Evolutionary conservation across 2,888 invertebrate species (phyloP), one percentile per base, ranked within the genome.

Genomic region (Andrena fulva): DNA sequence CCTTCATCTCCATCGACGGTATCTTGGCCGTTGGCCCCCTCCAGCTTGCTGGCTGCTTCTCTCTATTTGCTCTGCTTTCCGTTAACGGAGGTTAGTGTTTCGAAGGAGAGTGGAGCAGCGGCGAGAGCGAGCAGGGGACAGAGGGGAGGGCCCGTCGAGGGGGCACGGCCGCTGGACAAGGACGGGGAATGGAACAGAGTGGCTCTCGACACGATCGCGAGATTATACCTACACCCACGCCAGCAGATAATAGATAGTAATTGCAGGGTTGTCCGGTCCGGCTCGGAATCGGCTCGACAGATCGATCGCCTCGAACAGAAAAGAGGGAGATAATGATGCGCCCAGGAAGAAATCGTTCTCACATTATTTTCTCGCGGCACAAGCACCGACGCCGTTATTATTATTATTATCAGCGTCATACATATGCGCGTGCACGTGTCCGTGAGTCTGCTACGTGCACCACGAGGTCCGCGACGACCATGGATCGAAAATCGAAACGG

Each of bases 331-430:
- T 91, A 91, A 93, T 92, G 92, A 93, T 91, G 91, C 90, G 90
- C 89, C 88, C 89, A 89, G 87, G 89, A 90, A 91, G 92, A 92
- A 92, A 92, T 92, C 91, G 92, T 93, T 93, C 93, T 93, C 93
- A 93, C 93, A 93, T 93, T 92, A 93, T 93, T 93, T 92, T 92
- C 92, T 92, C 92, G 92, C 93, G 89, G 90, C 88, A 89, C 88
- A 73, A 79, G 50, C 84, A 80, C 77, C 73, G 62, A 72, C 74
- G 74, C 70, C 73, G 48, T 86, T 84, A 80, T 85, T 85, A 73
- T 81, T 75, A 62, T 64, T 66, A 69, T 69, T 69, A 67, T 80
- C 82, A 80, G 85, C 85, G 77, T 78, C 69, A 82, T 80, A 80
- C 75, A 73, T 73, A 64, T 50, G 66, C 29, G 56, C 56, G 70